Evolutionary conservation across 2,888 invertebrate genomes (phyloP).

Genomic region (Therioaphis trifolii): DNA sequence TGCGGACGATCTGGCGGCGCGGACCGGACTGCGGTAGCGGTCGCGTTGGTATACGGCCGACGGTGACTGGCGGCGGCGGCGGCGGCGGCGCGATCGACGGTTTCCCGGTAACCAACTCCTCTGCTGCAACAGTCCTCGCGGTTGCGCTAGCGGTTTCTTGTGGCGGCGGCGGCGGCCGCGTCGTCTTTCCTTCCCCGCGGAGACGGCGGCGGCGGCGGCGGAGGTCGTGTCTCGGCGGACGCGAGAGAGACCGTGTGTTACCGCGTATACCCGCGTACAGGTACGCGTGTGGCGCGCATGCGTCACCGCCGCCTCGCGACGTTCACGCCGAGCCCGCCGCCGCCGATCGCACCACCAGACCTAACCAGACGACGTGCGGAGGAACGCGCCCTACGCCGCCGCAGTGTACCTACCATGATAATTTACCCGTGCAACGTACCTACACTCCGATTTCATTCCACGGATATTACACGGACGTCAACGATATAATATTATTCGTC

Average conservation of each 20-base stretch:
- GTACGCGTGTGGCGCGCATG: conserved; percentile 40
- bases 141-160: neutral
- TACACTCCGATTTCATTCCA: no score
- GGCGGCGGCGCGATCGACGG: neutral
- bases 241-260: no score
- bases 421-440: no score
- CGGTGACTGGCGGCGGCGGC: neutral
- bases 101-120: no score
- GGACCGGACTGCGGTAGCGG: conserved; percentile 17
- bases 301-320: conserved; percentile 5
- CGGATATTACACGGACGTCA: no score
- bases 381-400: conserved; percentile 1
- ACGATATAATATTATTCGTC: no score
- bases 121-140: no score
- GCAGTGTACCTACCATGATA: neutral
- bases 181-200: neutral
- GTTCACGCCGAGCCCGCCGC: conserved; percentile 40
- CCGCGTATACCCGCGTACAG: neutral
- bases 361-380: neutral
- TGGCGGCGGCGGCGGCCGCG: neutral
- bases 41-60: neutral
- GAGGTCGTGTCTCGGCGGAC: no score
- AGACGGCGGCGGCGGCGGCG: no score
- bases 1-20: neutral
- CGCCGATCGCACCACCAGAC: neutral